These are phyloP conservation scores for Holothuria glaberrima DNA, from an alignment of 35 echinoderm and acorn worm genomes.

Conservation along the genomic window DNA sequence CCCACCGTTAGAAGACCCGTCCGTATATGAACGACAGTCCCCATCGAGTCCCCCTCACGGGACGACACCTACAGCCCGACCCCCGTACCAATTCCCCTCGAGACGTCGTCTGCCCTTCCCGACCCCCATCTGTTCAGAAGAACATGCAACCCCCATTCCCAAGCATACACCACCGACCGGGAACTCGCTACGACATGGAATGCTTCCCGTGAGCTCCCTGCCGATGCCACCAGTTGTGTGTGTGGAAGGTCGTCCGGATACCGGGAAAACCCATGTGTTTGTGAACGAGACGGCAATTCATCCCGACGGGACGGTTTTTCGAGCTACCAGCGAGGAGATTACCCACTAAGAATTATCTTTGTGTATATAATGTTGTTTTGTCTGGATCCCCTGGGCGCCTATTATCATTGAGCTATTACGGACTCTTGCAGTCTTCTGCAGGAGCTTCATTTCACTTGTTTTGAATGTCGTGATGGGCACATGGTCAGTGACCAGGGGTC, in stretches of 20 bases:
- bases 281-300: neutral
- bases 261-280: neutral
- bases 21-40: neutral
- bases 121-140: neutral
- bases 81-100: neutral
- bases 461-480: too few relatives aligned
- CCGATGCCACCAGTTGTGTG: neutral
- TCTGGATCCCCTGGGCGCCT: too few relatives aligned
- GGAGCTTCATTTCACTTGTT: too few relatives aligned
- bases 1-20: neutral
- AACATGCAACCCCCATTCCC: neutral
- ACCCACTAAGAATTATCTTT: neutral
- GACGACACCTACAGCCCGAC: neutral
- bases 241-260: slow-evolving; percentile 1
- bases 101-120: neutral
- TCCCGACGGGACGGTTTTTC: neutral
- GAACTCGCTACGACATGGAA: neutral
- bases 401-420: too few relatives aligned
- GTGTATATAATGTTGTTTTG: neutral
- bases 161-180: neutral
- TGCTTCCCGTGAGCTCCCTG: neutral
- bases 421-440: too few relatives aligned
- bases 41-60: neutral
- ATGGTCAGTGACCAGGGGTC: too few relatives aligned
- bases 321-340: neutral